Conservation (phyloP, 2,797 vertebrate species). For the Diplodus sargus region DNA sequence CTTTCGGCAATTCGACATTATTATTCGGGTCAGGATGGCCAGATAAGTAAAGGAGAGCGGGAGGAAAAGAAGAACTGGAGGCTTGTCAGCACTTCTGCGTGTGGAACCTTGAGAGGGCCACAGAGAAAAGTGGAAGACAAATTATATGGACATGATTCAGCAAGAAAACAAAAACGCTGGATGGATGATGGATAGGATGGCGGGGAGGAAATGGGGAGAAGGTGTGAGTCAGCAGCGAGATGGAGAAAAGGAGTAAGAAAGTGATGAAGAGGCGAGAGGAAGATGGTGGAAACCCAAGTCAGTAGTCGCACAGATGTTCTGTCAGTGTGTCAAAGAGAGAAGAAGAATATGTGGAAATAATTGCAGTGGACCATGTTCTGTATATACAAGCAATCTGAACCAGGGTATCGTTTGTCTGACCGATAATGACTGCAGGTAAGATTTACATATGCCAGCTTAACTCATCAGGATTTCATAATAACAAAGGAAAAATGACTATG, state of each 20-base stretch:
- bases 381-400: slow-evolving; percentile 2
- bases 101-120: slow-evolving; percentile 66
- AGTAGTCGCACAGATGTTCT: slow-evolving; percentile 38
- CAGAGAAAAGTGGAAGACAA: slow-evolving; percentile 60
- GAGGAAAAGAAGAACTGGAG: slow-evolving; percentile 25
- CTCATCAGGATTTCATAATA: background rate
- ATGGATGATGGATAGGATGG: slow-evolving; percentile 72
- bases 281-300: slow-evolving; percentile 50
- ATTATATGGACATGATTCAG: slow-evolving; percentile 77
- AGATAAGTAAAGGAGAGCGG: slow-evolving; percentile 57
- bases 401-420: background rate
- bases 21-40: slow-evolving; percentile 48
- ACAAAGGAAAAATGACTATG: background rate
- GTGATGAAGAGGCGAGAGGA: slow-evolving; percentile 44
- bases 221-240: slow-evolving; percentile 73
- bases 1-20: slow-evolving; percentile 38
- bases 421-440: background rate
- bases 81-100: slow-evolving; percentile 70
- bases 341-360: slow-evolving; percentile 45
- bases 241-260: slow-evolving; percentile 60
- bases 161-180: slow-evolving; percentile 57
- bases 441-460: background rate
- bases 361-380: slow-evolving; percentile 18
- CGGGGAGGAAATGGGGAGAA: slow-evolving; percentile 54
- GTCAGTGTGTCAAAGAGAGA: slow-evolving; percentile 20